phyloP scores from a whole-genome alignment of 2,797 vertebrate genomes.

The Decapterus maruadsi region DNA sequence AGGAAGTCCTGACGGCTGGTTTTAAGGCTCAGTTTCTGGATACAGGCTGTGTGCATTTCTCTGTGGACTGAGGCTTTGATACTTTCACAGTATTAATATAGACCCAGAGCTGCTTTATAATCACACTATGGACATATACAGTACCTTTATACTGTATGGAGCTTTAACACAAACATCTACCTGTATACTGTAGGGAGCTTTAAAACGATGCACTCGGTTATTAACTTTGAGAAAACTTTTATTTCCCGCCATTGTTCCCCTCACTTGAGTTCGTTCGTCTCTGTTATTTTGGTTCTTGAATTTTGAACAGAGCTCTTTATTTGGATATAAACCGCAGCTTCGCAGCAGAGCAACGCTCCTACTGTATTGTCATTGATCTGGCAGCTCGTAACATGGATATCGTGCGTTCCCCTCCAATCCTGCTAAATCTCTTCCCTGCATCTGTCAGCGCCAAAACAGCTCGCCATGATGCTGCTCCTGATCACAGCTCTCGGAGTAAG shows the following conservation, averaged over 20 bases:
- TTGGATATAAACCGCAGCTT: slow-evolving; percentile 25
- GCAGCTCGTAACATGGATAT: slow-evolving; percentile 42
- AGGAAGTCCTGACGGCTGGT: too few relatives aligned
- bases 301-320: slow-evolving; percentile 31
- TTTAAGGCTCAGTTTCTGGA: too few relatives aligned
- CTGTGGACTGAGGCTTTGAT: too few relatives aligned
- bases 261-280: slow-evolving; percentile 5
- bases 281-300: not conserved
- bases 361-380: slow-evolving; percentile 47
- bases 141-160: too few relatives aligned
- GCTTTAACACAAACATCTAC: too few relatives aligned
- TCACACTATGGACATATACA: too few relatives aligned
- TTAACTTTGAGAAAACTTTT: not conserved
- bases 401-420: slow-evolving; percentile 50
- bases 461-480: slow-evolving; percentile 40
- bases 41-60: too few relatives aligned
- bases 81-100: too few relatives aligned
- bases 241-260: not conserved
- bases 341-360: slow-evolving; percentile 9
- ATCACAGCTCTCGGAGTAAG: slow-evolving; percentile 40
- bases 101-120: too few relatives aligned
- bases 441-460: slow-evolving; percentile 52
- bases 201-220: not conserved
- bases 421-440: slow-evolving; percentile 54
- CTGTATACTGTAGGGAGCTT: too few relatives aligned